phyloP scores from a whole-genome alignment of 2,888 invertebrate species.

The Oconnorella tubifera region DNA sequence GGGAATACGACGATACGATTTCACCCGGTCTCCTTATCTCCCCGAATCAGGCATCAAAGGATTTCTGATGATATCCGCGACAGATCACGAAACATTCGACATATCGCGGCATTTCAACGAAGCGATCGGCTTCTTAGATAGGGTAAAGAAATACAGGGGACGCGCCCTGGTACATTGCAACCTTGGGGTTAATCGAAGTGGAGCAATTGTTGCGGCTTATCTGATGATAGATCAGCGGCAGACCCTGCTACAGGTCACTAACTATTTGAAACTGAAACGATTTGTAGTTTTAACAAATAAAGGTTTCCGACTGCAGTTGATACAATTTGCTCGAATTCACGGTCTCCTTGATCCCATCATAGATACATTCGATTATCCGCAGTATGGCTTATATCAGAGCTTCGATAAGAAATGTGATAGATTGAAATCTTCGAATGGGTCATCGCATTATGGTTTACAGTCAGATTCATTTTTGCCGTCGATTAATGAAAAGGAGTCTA shows the following conservation, averaged over 20 bases:
- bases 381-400: too few species aligned
- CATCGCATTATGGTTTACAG: neutral
- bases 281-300: slow-evolving; percentile 32
- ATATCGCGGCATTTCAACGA: slow-evolving; percentile 34
- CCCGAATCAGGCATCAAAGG: slow-evolving; percentile 26
- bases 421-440: neutral
- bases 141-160: slow-evolving; percentile 24
- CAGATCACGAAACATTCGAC: slow-evolving; percentile 35
- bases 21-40: slow-evolving; percentile 28
- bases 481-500: slow-evolving; percentile 1
- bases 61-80: slow-evolving; percentile 34
- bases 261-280: slow-evolving; percentile 32
- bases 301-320: slow-evolving; percentile 35
- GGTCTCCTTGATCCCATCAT: slow-evolving; percentile 29
- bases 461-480: neutral
- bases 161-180: slow-evolving; percentile 37
- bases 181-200: slow-evolving; percentile 37
- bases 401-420: neutral
- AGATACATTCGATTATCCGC: neutral
- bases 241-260: slow-evolving; percentile 29
- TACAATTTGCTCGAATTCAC: slow-evolving; percentile 30
- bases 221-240: slow-evolving; percentile 28
- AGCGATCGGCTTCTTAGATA: slow-evolving; percentile 32
- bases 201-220: slow-evolving; percentile 35
- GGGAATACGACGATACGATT: slow-evolving; percentile 26